phyloP scores from a whole-genome alignment of 2,113 vertebrate genomes.

The Seriola rivoliana region DNA sequence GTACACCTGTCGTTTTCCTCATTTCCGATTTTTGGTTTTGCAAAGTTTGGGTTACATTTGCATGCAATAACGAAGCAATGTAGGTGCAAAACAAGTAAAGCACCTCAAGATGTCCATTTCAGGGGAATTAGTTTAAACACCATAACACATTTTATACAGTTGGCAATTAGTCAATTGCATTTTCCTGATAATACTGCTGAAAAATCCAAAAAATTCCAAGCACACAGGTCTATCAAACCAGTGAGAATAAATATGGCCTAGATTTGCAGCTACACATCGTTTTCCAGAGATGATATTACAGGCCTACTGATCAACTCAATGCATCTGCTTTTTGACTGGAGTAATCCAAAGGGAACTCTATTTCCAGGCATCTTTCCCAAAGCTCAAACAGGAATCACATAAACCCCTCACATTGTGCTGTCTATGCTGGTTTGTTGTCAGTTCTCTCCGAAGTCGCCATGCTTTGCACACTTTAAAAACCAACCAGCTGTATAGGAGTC shows the following conservation, averaged over 20 bases:
- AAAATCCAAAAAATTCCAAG: not conserved
- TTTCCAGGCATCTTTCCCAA: too few species aligned
- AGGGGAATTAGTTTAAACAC: not conserved
- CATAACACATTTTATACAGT: not conserved
- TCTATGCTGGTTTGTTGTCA: not conserved
- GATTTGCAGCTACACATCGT: not conserved
- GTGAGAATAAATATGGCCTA: not conserved
- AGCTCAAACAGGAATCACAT: not conserved
- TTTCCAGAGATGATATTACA: too few species aligned
- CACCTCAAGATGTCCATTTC: not conserved
- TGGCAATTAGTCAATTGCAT: not conserved
- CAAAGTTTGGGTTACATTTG: not conserved
- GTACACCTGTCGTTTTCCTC: conserved; percentile 40
- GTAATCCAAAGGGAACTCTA: not conserved
- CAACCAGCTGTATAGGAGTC: too few species aligned
- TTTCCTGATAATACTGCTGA: not conserved
- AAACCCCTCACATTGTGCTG: not conserved
- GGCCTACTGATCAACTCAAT: too few species aligned
- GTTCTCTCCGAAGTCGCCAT: not conserved
- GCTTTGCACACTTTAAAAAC: not conserved
- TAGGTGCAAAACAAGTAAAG: too few species aligned
- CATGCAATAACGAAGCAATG: too few species aligned
- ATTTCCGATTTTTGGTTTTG: not conserved
- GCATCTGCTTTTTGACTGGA: not conserved
- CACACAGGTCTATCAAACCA: not conserved